Conservation (phyloP, 2,113 vertebrate species). For the Empidonax alnorum region DNA sequence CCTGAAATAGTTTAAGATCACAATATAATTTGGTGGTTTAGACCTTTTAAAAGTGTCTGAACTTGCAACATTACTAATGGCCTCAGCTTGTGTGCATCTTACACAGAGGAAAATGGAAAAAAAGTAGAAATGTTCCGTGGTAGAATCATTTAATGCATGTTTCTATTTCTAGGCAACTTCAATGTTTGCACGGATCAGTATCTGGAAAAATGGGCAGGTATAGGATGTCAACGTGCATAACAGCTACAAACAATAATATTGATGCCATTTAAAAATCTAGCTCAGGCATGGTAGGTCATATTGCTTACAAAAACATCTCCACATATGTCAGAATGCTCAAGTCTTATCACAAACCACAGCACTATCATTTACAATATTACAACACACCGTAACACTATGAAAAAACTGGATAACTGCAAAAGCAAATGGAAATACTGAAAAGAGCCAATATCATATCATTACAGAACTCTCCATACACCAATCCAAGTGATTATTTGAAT, state of each 20-base stretch:
- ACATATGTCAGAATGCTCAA: neutral
- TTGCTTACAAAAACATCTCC: neutral
- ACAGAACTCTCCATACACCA: neutral
- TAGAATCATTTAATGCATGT: neutral
- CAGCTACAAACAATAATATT: slow-evolving; percentile 21
- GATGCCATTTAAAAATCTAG: neutral
- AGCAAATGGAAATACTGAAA: neutral
- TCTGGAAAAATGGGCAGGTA: slow-evolving; percentile 38
- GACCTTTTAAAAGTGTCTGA: neutral
- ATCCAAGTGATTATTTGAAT: neutral
- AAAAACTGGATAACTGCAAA: neutral
- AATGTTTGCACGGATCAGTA: neutral
- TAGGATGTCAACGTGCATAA: neutral
- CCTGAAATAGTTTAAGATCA: neutral
- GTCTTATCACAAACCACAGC: neutral
- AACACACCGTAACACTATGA: neutral
- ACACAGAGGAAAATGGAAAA: neutral
- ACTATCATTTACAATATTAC: neutral
- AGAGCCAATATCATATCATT: neutral
- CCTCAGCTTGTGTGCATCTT: neutral
- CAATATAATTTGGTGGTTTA: neutral
- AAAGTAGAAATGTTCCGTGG: neutral
- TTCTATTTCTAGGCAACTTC: slow-evolving; percentile 41
- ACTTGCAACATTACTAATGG: neutral
- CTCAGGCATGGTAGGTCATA: neutral